phyloP scores from a whole-genome alignment of 1,140 invertebrate species.

The Lycorma delicatula region DNA sequence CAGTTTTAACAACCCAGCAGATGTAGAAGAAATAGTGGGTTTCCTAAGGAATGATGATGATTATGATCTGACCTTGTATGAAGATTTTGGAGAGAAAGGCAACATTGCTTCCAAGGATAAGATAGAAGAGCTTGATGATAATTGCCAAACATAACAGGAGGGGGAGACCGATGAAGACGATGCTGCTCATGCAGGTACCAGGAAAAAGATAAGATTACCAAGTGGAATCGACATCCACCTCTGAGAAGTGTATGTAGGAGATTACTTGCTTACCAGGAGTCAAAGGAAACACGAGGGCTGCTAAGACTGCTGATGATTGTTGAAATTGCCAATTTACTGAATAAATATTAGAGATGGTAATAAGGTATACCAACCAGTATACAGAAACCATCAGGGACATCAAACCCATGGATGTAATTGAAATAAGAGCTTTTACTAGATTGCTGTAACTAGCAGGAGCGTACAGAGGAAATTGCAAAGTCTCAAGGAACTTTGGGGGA shows the following conservation, averaged over 20 bases:
- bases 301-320: neutral
- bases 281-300: neutral
- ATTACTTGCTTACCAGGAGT: neutral
- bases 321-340: neutral
- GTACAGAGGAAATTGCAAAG: neutral
- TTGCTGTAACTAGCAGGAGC: neutral
- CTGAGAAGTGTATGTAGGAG: neutral
- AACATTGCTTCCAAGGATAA: no score
- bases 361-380: neutral
- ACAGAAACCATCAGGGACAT: neutral
- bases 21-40: no score
- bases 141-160: no score
- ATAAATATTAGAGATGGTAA: neutral
- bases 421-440: neutral
- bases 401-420: neutral
- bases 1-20: no score
- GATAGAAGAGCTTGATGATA: no score
- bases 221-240: neutral
- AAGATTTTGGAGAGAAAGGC: no score
- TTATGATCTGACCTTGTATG: no score
- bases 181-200: no score
- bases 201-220: no score
- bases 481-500: neutral
- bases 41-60: no score
- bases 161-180: no score